These are phyloP conservation scores for Micoletzkya japonica DNA, from an alignment of 2,888 invertebrate genomes.

Conservation along the genomic window DNA sequence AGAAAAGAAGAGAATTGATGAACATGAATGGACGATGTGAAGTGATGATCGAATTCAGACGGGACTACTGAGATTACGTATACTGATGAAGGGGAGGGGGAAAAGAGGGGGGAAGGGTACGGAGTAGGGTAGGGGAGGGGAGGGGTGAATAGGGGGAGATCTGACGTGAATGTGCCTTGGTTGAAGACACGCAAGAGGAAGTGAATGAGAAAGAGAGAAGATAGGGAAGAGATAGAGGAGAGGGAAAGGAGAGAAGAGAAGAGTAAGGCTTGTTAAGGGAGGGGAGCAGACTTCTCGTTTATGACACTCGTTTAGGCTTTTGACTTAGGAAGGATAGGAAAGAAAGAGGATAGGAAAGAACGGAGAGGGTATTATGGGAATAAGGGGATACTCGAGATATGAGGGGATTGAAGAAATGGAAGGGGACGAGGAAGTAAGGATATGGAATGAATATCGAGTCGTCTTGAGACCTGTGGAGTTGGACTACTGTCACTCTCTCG, in stretches of 20 bases:
- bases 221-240: neutral
- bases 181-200: neutral
- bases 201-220: neutral
- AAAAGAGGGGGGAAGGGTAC: neutral
- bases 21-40: neutral
- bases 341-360: neutral
- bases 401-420: slow-evolving; percentile 1
- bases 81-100: neutral
- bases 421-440: neutral
- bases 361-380: neutral
- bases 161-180: neutral
- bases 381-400: neutral
- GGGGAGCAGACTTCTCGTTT: neutral
- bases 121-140: slow-evolving; percentile 1
- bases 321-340: too few relatives aligned
- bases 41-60: neutral
- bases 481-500: too few relatives aligned
- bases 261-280: neutral
- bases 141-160: neutral
- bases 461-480: too few relatives aligned
- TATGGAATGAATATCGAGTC: too few relatives aligned
- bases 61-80: neutral
- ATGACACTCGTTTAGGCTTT: neutral
- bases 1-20: neutral
- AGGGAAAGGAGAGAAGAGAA: neutral